Conservation (phyloP, 2,113 vertebrate species). For the Chloebia gouldiae region DNA sequence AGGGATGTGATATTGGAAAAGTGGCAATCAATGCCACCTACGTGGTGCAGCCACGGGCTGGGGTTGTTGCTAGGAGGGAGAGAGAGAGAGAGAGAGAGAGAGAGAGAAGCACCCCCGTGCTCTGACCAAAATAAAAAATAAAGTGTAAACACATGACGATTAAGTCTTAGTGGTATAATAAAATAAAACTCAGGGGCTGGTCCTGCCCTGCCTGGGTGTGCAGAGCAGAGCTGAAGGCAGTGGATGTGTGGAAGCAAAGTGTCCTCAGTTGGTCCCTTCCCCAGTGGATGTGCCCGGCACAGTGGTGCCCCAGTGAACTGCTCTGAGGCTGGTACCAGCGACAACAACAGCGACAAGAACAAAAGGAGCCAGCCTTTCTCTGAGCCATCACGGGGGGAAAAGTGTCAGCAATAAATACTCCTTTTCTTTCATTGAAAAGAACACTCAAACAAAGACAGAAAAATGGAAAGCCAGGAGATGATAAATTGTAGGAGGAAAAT, state of each 20-base stretch:
- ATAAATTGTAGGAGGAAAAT: conserved; percentile 31
- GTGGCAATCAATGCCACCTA: neutral
- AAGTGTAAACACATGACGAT: conserved; percentile 43
- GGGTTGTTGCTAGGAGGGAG: neutral
- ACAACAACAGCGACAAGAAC: neutral
- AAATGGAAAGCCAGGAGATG: conserved; percentile 43
- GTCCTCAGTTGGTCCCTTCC: neutral
- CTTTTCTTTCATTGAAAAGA: conserved; percentile 13
- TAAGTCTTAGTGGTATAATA: conserved; percentile 39
- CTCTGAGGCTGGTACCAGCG: neutral
- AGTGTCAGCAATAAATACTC: conserved; percentile 48
- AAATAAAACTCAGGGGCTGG: neutral
- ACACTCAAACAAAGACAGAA: conserved; percentile 10
- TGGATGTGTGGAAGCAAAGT: neutral
- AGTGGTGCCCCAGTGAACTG: neutral
- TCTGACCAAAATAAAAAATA: neutral
- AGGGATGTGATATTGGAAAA: neutral
- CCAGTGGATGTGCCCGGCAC: neutral
- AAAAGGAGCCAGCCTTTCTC: neutral
- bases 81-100: neutral
- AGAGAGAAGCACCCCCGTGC: neutral
- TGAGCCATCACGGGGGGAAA: neutral
- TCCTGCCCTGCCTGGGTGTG: neutral
- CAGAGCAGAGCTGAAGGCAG: neutral
- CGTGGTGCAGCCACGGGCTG: neutral